These are phyloP conservation scores for Chascanopsetta lugubris DNA, from an alignment of 2,113 vertebrate species.

Conservation along the genomic window DNA sequence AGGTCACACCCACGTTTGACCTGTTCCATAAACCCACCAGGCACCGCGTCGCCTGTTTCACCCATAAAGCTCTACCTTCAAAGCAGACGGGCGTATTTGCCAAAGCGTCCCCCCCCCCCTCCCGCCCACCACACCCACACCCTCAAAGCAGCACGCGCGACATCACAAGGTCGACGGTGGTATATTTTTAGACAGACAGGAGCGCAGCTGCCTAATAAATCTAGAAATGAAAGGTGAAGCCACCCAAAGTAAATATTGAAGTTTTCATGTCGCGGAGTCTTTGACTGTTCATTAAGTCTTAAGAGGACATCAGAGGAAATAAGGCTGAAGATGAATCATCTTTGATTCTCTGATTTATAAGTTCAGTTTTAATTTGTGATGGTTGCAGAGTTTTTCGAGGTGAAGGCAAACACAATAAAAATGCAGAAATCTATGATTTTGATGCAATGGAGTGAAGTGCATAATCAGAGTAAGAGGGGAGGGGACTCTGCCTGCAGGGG, in stretches of 20 bases:
- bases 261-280: neutral
- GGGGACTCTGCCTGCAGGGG: conserved; percentile 36
- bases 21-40: conserved; percentile 5
- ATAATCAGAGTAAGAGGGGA: conserved; percentile 49
- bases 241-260: conserved; percentile 52
- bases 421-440: neutral
- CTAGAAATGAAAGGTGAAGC: conserved; percentile 40
- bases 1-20: conserved; percentile 3
- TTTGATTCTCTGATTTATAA: neutral
- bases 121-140: conserved; percentile 16
- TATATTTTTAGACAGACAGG: conserved; percentile 30
- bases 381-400: neutral
- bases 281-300: conserved; percentile 1
- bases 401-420: neutral
- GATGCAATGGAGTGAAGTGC: neutral
- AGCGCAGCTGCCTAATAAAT: conserved; percentile 54
- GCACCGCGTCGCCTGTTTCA: conserved; percentile 20
- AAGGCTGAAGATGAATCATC: neutral
- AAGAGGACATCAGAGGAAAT: neutral
- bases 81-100: conserved; percentile 48
- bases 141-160: conserved; percentile 66
- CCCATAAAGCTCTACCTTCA: conserved; percentile 48
- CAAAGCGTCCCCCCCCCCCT: conserved; percentile 1
- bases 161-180: conserved; percentile 49
- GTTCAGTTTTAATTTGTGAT: neutral